Evolutionary conservation across 2,888 invertebrate genomes (phyloP).

Genomic region (Melinopterus prodromus): DNA sequence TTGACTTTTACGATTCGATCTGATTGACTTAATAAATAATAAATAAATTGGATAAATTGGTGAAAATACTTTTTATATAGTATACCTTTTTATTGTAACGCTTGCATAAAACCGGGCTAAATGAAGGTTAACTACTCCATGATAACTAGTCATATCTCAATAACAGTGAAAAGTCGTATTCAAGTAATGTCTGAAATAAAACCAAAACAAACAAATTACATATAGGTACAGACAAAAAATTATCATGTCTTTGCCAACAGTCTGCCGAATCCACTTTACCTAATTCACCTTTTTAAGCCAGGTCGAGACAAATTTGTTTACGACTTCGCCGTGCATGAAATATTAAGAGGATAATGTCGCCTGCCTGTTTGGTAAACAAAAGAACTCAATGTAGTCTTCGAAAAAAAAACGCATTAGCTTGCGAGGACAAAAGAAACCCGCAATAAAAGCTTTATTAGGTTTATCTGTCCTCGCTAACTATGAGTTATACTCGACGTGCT

Average conservation of each 20-base stretch:
- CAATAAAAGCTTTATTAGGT: slow-evolving; percentile 25
- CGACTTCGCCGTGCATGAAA: background rate
- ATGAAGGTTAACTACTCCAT: too few species aligned
- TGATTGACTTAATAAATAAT: too few species aligned
- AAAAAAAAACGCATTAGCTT: slow-evolving; percentile 20
- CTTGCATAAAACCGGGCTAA: too few species aligned
- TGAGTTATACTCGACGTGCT: slow-evolving; percentile 22
- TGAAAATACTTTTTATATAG: too few species aligned
- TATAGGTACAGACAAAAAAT: background rate
- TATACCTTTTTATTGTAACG: too few species aligned
- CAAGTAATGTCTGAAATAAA: background rate
- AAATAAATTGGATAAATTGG: too few species aligned
- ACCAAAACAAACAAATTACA: background rate
- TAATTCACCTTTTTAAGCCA: background rate
- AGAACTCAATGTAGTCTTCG: background rate
- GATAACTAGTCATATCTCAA: too few species aligned
- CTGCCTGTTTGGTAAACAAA: background rate
- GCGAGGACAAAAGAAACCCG: slow-evolving; percentile 17
- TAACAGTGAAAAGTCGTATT: too few species aligned
- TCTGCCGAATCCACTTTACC: background rate
- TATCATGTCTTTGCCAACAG: background rate
- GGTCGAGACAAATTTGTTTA: background rate
- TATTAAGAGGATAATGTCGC: background rate
- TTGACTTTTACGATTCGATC: too few species aligned
- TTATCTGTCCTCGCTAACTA: slow-evolving; percentile 22